Evolutionary conservation across 2,888 invertebrate genomes (phyloP).

Genomic region (Nephrotoma guestfalica): DNA sequence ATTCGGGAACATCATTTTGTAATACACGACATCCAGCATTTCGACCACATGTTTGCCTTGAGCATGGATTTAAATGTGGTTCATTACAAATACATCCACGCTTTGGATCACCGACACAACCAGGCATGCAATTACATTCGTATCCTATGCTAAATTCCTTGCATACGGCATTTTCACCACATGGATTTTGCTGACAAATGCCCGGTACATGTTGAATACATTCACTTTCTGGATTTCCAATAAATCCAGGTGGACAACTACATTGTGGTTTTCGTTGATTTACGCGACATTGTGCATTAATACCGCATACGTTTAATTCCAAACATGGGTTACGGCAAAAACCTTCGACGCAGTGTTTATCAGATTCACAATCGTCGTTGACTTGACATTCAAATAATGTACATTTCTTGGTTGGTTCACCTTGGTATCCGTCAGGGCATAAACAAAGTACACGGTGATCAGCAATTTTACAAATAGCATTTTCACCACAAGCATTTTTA

Average conservation of each 20-base stretch:
- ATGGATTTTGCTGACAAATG: conserved; percentile 66
- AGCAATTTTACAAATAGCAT: conserved; percentile 63
- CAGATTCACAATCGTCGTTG: conserved; percentile 61
- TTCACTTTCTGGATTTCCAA: conserved; percentile 53
- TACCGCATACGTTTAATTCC: conserved; percentile 60
- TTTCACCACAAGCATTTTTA: conserved; percentile 56
- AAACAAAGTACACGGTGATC: conserved; percentile 73
- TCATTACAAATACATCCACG: conserved; percentile 65
- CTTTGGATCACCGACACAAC: conserved; percentile 69
- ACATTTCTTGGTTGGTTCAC: conserved; percentile 63
- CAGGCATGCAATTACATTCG: conserved; percentile 66
- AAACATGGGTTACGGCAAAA: conserved; percentile 75
- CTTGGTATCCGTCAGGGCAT: conserved; percentile 74
- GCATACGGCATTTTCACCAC: conserved; percentile 72
- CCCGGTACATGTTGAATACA: conserved; percentile 54
- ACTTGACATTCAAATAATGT: conserved; percentile 60
- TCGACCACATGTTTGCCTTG: conserved; percentile 61
- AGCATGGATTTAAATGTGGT: conserved; percentile 54
- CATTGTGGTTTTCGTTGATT: conserved; percentile 61
- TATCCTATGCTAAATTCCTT: conserved; percentile 61
- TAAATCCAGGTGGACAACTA: conserved; percentile 57
- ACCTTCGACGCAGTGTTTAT: conserved; percentile 57
- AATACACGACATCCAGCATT: conserved; percentile 68
- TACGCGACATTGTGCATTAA: conserved; percentile 73
- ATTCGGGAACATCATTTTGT: conserved; percentile 52